These are phyloP conservation scores for Podargus strigoides DNA, from an alignment of 2,797 vertebrate species.

Conservation along the genomic window DNA sequence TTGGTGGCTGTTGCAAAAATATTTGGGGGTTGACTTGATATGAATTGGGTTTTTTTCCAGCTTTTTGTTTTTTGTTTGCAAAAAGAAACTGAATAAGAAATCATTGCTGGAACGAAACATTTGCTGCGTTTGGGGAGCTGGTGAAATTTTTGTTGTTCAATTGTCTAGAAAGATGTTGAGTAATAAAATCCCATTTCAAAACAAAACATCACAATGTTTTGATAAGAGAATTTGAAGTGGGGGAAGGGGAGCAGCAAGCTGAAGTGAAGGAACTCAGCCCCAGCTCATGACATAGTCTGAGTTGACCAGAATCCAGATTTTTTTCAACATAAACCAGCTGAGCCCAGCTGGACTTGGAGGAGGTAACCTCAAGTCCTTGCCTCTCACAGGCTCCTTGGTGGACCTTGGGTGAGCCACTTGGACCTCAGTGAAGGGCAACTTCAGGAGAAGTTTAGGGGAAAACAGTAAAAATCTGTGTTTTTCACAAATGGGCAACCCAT, in stretches of 20 bases:
- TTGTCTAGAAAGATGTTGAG: not conserved
- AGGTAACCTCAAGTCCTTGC: not conserved
- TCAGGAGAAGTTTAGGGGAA: not conserved
- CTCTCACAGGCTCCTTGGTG: not conserved
- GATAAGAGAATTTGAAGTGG: not conserved
- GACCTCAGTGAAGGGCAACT: not conserved
- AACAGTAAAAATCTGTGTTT: not conserved
- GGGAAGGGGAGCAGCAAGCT: not conserved
- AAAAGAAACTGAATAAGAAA: not conserved
- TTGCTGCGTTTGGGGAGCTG: not conserved
- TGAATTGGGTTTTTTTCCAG: not conserved
- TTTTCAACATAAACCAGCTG: not conserved
- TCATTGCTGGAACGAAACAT: rapidly evolving
- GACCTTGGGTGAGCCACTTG: not conserved
- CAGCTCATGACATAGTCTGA: rapidly evolving
- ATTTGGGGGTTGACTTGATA: not conserved
- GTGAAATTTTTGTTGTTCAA: not conserved
- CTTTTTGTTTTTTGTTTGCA: not conserved
- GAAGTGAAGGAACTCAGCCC: not conserved
- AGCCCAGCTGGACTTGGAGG: not conserved
- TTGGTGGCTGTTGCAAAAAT: not conserved
- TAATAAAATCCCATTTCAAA: not conserved
- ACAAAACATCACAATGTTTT: not conserved
- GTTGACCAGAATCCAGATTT: rapidly evolving
- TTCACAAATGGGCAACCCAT: not conserved